A percentile compares a stretch with the other conserved stretches of the same genome.
Evolutionary conservation across 2,797 vertebrate species (phyloP).

Genomic region (Avahi laniger): DNA sequence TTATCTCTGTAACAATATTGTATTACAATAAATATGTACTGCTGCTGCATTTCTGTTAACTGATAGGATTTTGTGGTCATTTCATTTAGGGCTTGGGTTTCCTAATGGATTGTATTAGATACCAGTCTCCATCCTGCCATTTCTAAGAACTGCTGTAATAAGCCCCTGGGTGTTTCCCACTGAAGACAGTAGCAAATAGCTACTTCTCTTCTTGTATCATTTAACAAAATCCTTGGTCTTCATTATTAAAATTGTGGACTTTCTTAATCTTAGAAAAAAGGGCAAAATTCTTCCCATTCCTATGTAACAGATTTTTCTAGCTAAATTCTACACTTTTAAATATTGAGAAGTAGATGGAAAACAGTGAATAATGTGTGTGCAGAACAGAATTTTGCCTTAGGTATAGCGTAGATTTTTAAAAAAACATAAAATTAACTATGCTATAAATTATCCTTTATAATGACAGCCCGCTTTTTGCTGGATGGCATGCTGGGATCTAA

Average conservation of each 20-base stretch:
- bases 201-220: constrained; percentile 33
- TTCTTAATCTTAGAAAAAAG: constrained; percentile 49
- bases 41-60: constrained; percentile 85
- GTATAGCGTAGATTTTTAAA: constrained; percentile 49
- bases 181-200: constrained; percentile 43
- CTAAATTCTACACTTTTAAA: constrained; percentile 34
- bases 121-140: constrained; percentile 72
- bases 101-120: constrained; percentile 83
- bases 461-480: constrained; percentile 65
- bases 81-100: constrained; percentile 86
- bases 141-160: constrained; percentile 81
- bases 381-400: constrained; percentile 65
- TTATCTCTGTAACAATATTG: constrained; percentile 84
- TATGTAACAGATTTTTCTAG: constrained; percentile 1
- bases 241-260: constrained; percentile 29
- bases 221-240: constrained; percentile 54
- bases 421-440: constrained; percentile 62
- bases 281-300: constrained; percentile 18
- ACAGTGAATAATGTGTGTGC: neutral
- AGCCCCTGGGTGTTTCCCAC: constrained; percentile 62
- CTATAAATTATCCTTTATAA: constrained; percentile 77
- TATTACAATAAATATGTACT: constrained; percentile 86
- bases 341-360: constrained; percentile 46
- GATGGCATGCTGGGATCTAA: constrained; percentile 55
- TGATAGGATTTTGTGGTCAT: constrained; percentile 87